These are phyloP conservation scores for Augochlorella aurata DNA, from an alignment of 2,888 invertebrate genomes.

Conservation along the genomic window DNA sequence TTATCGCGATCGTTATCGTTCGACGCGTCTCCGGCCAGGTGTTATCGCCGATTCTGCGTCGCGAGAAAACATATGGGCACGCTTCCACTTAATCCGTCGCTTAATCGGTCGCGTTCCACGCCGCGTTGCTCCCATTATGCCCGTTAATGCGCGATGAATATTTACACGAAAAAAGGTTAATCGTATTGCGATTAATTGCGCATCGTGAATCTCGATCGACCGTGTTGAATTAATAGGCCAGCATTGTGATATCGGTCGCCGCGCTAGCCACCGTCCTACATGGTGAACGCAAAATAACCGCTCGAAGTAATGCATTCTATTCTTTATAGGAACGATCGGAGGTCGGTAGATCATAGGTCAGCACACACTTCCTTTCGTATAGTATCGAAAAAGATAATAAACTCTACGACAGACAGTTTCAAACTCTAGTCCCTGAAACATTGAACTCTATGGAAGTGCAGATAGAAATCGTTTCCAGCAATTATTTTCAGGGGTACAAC, in stretches of 20 bases:
- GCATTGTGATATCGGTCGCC: constrained; percentile 17
- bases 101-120: neutral
- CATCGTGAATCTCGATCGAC: constrained; percentile 58
- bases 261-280: constrained; percentile 20
- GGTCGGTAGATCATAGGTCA: neutral
- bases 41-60: constrained; percentile 41
- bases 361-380: neutral
- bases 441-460: too few relatives aligned
- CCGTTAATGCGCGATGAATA: constrained; percentile 75
- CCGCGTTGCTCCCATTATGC: constrained; percentile 61
- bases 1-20: constrained; percentile 25
- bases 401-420: too few relatives aligned
- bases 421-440: too few relatives aligned
- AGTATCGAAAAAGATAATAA: too few relatives aligned
- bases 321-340: neutral
- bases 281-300: neutral
- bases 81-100: constrained; percentile 13
- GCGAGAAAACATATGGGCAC: constrained; percentile 27
- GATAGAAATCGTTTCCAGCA: too few relatives aligned
- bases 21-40: neutral
- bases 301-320: neutral
- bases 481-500: too few relatives aligned
- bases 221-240: constrained; percentile 18
- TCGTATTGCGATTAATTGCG: constrained; percentile 74
- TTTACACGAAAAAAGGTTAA: constrained; percentile 75